Percentiles rank a stretch among this genome's conserved stretches.
These are phyloP conservation scores for Cyphomyrmex costatus DNA, from an alignment of 1,140 invertebrate genomes.

Conservation along the genomic window DNA sequence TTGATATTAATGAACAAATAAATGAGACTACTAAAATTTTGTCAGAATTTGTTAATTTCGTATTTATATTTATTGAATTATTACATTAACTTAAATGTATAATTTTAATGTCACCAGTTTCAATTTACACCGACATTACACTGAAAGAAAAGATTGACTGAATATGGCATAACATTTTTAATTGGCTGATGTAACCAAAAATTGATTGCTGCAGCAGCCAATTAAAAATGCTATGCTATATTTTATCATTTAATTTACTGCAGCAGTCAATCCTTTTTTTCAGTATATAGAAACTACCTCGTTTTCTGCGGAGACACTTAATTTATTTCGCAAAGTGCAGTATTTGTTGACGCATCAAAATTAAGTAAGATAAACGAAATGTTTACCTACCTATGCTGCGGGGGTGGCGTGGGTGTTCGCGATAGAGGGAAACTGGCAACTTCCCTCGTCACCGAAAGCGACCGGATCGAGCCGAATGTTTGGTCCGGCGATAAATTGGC, in stretches of 20 bases:
- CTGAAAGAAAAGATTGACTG: too few species aligned
- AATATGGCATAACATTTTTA: too few species aligned
- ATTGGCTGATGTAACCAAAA: too few species aligned
- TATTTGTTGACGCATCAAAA: not conserved
- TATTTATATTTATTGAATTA: not conserved
- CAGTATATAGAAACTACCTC: not conserved
- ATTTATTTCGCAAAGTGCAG: not conserved
- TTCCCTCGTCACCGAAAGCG: conserved; percentile 90
- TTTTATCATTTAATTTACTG: too few species aligned
- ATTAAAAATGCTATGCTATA: too few species aligned
- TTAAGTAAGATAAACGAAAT: conserved; percentile 21
- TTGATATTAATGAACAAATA: not conserved
- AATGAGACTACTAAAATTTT: not conserved
- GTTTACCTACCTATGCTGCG: conserved; percentile 85
- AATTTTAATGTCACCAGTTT: not conserved
- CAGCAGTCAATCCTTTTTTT: too few species aligned
- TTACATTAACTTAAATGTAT: not conserved
- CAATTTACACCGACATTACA: not conserved
- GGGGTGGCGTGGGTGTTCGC: conserved; percentile 90
- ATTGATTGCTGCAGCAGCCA: too few species aligned
- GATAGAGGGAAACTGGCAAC: conserved; percentile 93
- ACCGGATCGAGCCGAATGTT: conserved; percentile 91
- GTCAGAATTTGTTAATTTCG: not conserved
- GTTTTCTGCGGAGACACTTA: not conserved
- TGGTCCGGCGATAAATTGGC: conserved; percentile 90